phyloP scores from a whole-genome alignment of 2,797 vertebrate genomes.

The Mus minutoides region DNA sequence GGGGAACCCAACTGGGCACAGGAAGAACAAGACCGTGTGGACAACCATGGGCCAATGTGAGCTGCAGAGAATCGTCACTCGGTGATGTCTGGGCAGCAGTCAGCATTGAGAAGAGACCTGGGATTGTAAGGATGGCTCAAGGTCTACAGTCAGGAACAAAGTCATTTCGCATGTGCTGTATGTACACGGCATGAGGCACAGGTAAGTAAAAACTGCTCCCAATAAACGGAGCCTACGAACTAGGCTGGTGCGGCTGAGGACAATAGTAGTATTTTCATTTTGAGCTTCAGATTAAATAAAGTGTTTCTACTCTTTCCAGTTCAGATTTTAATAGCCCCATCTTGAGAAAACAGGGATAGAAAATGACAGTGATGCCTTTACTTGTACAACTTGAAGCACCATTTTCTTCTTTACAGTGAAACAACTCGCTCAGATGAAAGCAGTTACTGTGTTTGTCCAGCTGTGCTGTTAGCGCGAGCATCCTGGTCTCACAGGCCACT shows the following conservation, averaged over 20 bases:
- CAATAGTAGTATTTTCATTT: background rate
- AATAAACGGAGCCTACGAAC: background rate
- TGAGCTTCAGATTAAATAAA: background rate
- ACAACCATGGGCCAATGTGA: rapidly evolving
- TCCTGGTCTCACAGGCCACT: background rate
- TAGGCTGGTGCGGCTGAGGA: background rate
- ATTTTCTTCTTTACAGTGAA: background rate
- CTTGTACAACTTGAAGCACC: background rate
- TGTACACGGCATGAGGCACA: background rate
- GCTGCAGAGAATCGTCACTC: rapidly evolving
- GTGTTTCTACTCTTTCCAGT: background rate
- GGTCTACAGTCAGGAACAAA: background rate
- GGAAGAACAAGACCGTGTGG: background rate
- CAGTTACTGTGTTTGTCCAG: background rate
- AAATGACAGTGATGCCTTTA: background rate
- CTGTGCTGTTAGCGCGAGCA: background rate
- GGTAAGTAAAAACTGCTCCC: background rate
- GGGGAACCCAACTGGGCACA: background rate
- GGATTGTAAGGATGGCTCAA: background rate
- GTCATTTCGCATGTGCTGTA: background rate
- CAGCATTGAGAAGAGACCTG: background rate
- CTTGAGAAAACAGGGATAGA: background rate
- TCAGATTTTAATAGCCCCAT: background rate
- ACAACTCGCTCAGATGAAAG: background rate
- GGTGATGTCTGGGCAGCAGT: background rate